Conservation (phyloP, 2,113 vertebrate species). For the Phalacrocorax brasilianus region DNA sequence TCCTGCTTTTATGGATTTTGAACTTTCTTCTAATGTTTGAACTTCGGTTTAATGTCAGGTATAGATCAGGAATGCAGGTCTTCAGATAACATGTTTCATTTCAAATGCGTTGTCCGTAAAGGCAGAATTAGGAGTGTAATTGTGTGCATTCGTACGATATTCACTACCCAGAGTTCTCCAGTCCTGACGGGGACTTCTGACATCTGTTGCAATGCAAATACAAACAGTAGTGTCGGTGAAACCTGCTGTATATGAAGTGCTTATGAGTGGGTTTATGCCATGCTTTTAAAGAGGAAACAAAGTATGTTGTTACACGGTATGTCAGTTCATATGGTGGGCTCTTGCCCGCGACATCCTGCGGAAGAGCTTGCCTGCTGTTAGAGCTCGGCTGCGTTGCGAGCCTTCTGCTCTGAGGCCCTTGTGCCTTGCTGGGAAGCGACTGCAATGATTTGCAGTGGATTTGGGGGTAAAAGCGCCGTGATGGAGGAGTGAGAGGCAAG, state of each 20-base stretch:
- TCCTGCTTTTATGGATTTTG: background rate
- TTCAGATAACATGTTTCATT: background rate
- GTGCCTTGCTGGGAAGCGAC: background rate
- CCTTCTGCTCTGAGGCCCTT: background rate
- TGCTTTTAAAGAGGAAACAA: background rate
- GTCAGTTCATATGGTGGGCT: background rate
- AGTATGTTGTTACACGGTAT: background rate
- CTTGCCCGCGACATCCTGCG: background rate
- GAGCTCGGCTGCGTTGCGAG: background rate
- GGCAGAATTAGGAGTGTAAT: background rate
- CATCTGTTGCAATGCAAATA: background rate
- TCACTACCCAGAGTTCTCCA: background rate
- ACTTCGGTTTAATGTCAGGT: background rate
- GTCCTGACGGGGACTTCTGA: background rate
- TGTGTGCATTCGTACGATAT: background rate
- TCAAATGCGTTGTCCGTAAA: background rate
- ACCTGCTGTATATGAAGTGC: background rate
- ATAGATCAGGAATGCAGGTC: background rate
- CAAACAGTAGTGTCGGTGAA: background rate
- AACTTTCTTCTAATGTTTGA: background rate
- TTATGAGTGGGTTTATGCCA: background rate
- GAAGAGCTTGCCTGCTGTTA: background rate
- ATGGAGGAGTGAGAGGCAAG: background rate
- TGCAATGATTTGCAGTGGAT: background rate
- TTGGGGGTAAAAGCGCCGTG: fast-evolving